These are phyloP conservation scores for Philopotamus ludificatus DNA, from an alignment of 1,140 invertebrate genomes.

Conservation along the genomic window DNA sequence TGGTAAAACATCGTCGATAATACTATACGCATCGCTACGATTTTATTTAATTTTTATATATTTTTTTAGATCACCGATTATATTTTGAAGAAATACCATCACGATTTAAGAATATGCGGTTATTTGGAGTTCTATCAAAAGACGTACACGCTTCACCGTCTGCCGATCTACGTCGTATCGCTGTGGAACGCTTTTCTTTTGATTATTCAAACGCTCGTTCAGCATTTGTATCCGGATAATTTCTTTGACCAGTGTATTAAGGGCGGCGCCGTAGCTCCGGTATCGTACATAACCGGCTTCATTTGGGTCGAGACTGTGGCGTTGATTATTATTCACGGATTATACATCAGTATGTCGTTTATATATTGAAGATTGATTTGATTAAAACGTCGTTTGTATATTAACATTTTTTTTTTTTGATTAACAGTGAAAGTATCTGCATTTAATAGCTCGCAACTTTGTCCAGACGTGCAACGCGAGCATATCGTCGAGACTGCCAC, in stretches of 20 bases:
- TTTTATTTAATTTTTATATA: no score
- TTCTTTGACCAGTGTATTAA: slow-evolving; percentile 60
- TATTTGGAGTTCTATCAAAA: slow-evolving; percentile 68
- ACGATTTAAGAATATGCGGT: slow-evolving; percentile 60
- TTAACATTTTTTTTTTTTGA: background rate
- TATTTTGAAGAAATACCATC: slow-evolving; percentile 59
- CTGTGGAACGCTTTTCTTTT: slow-evolving; percentile 63
- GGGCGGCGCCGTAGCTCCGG: slow-evolving; percentile 40
- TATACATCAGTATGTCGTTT: slow-evolving; percentile 36
- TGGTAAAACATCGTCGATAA: no score
- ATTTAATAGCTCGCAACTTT: slow-evolving; percentile 38
- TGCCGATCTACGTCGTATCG: slow-evolving; percentile 63
- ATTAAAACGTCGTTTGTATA: background rate
- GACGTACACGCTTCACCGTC: slow-evolving; percentile 59
- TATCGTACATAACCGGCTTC: slow-evolving; percentile 35
- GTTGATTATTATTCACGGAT: slow-evolving; percentile 29
- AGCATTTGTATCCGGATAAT: slow-evolving; percentile 62
- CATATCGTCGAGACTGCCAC: slow-evolving; percentile 32
- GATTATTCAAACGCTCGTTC: slow-evolving; percentile 60
- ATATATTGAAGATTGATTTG: no score
- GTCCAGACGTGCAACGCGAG: slow-evolving; percentile 39
- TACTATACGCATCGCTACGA: no score
- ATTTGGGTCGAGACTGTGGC: slow-evolving; percentile 33
- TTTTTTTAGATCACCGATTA: slow-evolving; percentile 59
- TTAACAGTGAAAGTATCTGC: slow-evolving; percentile 31